A percentile compares a stretch with the other conserved stretches of the same genome.
Conservation (phyloP, 2,797 vertebrate species). For the Otus scops region DNA sequence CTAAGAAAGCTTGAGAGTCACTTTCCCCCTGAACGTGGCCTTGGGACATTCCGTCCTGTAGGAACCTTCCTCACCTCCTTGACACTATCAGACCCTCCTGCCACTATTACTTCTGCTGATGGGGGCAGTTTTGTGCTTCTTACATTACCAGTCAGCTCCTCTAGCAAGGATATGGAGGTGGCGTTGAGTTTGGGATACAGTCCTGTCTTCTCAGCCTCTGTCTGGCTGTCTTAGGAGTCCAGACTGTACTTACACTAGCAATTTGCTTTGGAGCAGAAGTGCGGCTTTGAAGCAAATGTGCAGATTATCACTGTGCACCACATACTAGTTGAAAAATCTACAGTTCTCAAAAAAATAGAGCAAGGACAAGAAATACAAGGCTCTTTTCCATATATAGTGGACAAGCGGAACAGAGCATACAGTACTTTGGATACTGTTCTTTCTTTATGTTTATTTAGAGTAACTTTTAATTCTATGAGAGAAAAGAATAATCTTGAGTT, state of each 20-base stretch:
- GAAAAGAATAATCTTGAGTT: neutral
- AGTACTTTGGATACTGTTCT: neutral
- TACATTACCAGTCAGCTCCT: neutral
- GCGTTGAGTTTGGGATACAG: neutral
- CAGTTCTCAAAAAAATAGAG: neutral
- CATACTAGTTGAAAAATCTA: neutral
- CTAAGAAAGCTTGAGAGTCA: neutral
- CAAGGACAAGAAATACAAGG: neutral
- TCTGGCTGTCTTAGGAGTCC: neutral
- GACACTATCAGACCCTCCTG: neutral
- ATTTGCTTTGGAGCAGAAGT: neutral
- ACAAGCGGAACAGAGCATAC: neutral
- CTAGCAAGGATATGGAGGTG: neutral
- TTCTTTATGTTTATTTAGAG: neutral
- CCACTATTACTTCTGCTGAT: neutral
- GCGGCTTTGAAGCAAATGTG: neutral
- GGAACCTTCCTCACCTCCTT: neutral
- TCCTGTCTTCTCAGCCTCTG: neutral
- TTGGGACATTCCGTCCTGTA: neutral
- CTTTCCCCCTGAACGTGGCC: neutral
- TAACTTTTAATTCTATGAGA: neutral
- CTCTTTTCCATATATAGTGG: neutral
- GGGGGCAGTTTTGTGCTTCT: neutral
- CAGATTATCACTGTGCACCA: neutral
- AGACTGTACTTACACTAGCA: neutral